Evolutionary conservation across 2,797 vertebrate species (phyloP), one percentile per base, ranked within the genome.

Genomic region (Bradypodion ventrale): DNA sequence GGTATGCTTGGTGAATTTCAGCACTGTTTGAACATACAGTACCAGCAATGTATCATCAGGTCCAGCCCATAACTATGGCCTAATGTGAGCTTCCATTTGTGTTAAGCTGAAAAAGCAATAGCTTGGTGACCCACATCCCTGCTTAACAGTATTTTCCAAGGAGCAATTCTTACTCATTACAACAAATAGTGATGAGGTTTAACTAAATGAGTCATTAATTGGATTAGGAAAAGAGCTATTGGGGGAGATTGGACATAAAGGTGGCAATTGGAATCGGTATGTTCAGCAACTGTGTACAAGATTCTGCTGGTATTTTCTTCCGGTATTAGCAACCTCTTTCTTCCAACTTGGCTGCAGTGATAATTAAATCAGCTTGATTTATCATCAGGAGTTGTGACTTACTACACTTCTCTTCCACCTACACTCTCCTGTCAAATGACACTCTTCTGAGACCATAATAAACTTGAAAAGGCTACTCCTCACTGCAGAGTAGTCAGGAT

Each of bases 361-460:
- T 83, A 80, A 87, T 83, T 83, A 83, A 83, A 87, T 75, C 76
- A 79, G 49, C 52, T 69, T 79, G 70, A 40, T 78, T 83, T 62
- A 60, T 75, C 81, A 83, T 80, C 83, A 68, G 12, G 16, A 68
- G 40, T 68, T 80, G 32, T 79, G 80, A 68, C 46, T 69, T 80
- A 68, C 35, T 60, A 40, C 5, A 60, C 27, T 79, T 15, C n/a
- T 44, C 42, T 32, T 83, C 74, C 69, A 60, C 40, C 76, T 49
- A 83, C 49, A 68, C 52, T 87, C 68, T 78, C 37, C 78, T 66
- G 70, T 66, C 83, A 75, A 84, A 59, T n/a, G 82, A 65, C 56
- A 32, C 35, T 52, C 56, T 40, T 44, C 25, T 78, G 69, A 83
- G 68, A 40, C 69, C 49, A 37, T 78, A 49, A 62, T 81, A 63